Evolutionary conservation across 2,888 invertebrate genomes (phyloP).

Genomic region (Micoletzkya japonica): DNA sequence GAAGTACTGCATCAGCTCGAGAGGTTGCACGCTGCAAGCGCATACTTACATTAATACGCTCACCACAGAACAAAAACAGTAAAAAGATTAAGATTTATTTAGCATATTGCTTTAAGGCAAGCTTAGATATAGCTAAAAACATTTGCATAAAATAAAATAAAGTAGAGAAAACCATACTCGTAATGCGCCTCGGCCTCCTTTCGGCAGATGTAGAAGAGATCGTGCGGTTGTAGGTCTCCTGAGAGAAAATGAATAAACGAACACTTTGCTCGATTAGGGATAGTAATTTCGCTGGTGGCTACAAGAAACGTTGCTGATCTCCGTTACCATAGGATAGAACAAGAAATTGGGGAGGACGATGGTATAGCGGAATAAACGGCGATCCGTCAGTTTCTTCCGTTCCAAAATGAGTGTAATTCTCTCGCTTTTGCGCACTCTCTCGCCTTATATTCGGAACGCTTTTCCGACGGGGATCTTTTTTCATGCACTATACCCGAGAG

Average conservation of each 20-base stretch:
- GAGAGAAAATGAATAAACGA: too few species aligned
- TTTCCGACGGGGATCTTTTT: too few species aligned
- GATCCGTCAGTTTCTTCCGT: too few species aligned
- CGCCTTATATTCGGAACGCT: too few species aligned
- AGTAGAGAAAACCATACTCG: constrained; percentile 47
- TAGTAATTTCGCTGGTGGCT: not conserved
- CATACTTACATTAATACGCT: too few species aligned
- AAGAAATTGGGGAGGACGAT: too few species aligned
- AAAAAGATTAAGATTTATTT: not conserved
- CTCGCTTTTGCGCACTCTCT: too few species aligned
- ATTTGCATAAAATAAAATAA: not conserved
- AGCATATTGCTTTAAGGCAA: too few species aligned
- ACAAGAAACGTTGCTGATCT: not conserved
- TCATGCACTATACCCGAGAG: constrained; percentile 38
- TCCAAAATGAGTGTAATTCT: too few species aligned
- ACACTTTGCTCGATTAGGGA: too few species aligned
- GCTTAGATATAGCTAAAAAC: too few species aligned
- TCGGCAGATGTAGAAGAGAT: constrained; percentile 59
- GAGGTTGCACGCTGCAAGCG: constrained; percentile 48
- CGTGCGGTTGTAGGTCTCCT: constrained; percentile 39
- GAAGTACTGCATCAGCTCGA: constrained; percentile 62
- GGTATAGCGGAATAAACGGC: too few species aligned
- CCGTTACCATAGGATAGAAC: not conserved
- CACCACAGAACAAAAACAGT: not conserved
- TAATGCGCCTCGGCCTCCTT: constrained; percentile 60